Percentiles rank a stretch among this genome's conserved stretches.
These are phyloP conservation scores for Neotoxoptera formosana DNA, from an alignment of 1,140 invertebrate species.

Conservation along the genomic window DNA sequence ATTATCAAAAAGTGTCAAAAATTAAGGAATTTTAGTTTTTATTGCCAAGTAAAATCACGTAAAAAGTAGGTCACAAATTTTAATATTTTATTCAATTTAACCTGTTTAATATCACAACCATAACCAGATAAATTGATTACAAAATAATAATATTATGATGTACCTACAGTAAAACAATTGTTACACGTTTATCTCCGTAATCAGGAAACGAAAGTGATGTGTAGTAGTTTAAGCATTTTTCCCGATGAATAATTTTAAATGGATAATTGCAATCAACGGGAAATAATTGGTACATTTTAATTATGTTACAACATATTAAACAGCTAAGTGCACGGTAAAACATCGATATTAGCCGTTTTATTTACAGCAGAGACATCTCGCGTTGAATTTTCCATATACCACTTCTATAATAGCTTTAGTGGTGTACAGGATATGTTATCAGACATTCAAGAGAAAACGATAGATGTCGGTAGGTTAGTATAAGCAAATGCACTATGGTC, in stretches of 20 bases:
- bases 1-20: too few relatives aligned
- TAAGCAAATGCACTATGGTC: background rate
- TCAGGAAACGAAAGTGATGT: background rate
- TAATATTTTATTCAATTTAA: background rate
- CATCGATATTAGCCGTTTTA: background rate
- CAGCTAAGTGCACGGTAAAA: background rate
- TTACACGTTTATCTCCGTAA: background rate
- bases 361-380: background rate
- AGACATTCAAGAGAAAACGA: background rate
- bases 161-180: background rate
- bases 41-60: too few relatives aligned
- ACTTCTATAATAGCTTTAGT: background rate
- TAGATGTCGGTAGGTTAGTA: background rate
- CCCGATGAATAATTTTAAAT: background rate
- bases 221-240: background rate
- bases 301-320: background rate
- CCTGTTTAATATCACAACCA: background rate
- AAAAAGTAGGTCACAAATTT: too few relatives aligned
- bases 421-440: background rate
- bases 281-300: background rate
- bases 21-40: too few relatives aligned
- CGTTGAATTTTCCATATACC: background rate
- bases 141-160: too few relatives aligned
- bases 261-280: background rate
- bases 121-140: background rate